Conservation (phyloP, 1,140 invertebrate species). For the Bicyclus anynana region DNA sequence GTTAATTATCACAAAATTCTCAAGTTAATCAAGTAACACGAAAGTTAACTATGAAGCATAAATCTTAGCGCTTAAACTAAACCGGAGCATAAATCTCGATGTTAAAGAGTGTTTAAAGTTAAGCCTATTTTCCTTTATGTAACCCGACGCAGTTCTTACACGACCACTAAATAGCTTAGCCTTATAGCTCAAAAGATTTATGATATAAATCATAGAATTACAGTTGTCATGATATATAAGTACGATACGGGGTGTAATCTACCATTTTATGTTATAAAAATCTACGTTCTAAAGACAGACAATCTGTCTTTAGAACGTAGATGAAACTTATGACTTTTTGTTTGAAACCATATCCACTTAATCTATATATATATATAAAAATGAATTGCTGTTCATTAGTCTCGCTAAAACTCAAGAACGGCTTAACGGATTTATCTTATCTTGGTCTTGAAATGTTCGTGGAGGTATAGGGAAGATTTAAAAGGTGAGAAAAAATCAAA, state of each 20-base stretch:
- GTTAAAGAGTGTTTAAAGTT: constrained; percentile 5
- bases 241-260: neutral
- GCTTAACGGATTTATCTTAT: too few relatives aligned
- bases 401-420: too few relatives aligned
- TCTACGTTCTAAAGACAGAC: too few relatives aligned
- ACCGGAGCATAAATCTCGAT: neutral
- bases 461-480: too few relatives aligned
- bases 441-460: too few relatives aligned
- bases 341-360: too few relatives aligned
- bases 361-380: too few relatives aligned
- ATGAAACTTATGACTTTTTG: too few relatives aligned
- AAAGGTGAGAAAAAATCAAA: too few relatives aligned
- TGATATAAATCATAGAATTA: constrained; percentile 40
- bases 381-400: too few relatives aligned
- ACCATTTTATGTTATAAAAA: neutral
- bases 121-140: constrained; percentile 5
- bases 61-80: neutral
- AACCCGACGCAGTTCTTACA: constrained; percentile 2
- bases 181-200: constrained; percentile 14
- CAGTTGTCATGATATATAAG: constrained; percentile 37
- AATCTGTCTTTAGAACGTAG: too few relatives aligned
- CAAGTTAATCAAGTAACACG: neutral
- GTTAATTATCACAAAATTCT: neutral
- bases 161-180: constrained; percentile 9
- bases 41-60: neutral